Evolutionary conservation across 2,888 invertebrate species (phyloP), one percentile per base, ranked within the genome.

Genomic region (Halictus quadricinctus): DNA sequence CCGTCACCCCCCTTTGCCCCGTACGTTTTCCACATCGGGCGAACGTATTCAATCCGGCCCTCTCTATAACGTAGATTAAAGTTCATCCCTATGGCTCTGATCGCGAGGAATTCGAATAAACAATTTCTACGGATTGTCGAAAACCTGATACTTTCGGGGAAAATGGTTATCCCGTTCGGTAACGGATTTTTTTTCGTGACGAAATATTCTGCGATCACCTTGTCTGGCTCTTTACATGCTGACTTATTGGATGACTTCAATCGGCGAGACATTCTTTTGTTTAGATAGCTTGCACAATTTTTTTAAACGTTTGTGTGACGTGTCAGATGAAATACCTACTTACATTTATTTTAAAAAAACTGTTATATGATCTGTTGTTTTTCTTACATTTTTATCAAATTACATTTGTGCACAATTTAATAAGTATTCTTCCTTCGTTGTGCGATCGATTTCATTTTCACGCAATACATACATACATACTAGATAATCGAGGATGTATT

Each of bases 51-150:
- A 76, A 84, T 83, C 72, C 60, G 58, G 66, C 12, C 50, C 21
- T 58, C 36, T 85, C 79, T 73, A 70, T 79, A 73, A 60, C 58
- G 41, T 43, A 72, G 84, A 85, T 85, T 84, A 76, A 50, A 76
- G 66, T 76, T 85, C 76, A 76, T 74, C 75, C 75, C 25, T 41
- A 21, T 18, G 36, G 66, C 36, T 58, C 50, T 2, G 79, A 83
- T 69, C 84, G 46, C 66, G 76, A 43, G 76, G 41, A 64, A 54
- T 36, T 15, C 50, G 66, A 73, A 79, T 69, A 73, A 50, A 79
- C 70, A 78, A 72, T 66, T 78, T 78, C 60, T 29, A 48, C 21
- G 70, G 43, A 46, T 13, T 41, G n/a, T 43, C 36, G 81, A 78
- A 75, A 84, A 50, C 54, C 72, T 15, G 43, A 21, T 64, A 74